A percentile compares a stretch with the other conserved stretches of the same genome.
Evolutionary conservation across 2,113 vertebrate genomes (phyloP).

Genomic region (Pipa parva): DNA sequence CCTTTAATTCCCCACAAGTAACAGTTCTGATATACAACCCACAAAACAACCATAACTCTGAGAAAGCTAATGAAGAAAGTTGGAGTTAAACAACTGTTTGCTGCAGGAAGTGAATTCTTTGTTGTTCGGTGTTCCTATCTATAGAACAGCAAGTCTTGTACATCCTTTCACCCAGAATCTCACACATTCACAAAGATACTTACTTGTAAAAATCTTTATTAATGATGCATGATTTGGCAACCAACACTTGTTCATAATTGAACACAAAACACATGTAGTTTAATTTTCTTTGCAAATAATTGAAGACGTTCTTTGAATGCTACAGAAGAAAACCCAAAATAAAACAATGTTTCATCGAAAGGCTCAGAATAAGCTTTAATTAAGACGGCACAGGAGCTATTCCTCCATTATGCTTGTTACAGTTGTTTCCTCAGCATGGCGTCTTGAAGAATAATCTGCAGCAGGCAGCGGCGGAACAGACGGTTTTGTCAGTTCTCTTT

Average conservation of each 20-base stretch:
- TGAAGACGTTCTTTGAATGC: slow-evolving; percentile 26
- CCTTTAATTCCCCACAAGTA: no score
- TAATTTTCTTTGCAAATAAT: not conserved
- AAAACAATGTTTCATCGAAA: slow-evolving; percentile 15
- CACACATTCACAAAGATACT: no score
- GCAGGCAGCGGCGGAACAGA: slow-evolving; percentile 32
- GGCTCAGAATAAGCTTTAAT: slow-evolving; percentile 50
- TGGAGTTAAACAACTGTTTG: no score
- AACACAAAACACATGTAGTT: slow-evolving; percentile 27
- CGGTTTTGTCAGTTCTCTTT: slow-evolving; percentile 22
- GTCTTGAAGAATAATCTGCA: slow-evolving; percentile 34
- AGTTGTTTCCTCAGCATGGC: slow-evolving; percentile 44
- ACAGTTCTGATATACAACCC: no score
- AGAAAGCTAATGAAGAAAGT: no score
- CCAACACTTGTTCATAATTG: slow-evolving; percentile 12
- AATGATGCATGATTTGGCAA: not conserved
- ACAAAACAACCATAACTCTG: no score
- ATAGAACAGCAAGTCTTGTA: no score
- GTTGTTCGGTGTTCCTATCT: no score
- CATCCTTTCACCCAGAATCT: not conserved
- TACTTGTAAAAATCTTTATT: not conserved
- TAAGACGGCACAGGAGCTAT: slow-evolving; percentile 41
- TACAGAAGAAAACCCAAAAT: slow-evolving; percentile 27
- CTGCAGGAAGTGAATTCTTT: no score
- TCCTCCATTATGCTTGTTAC: slow-evolving; percentile 45